Evolutionary conservation across 2,797 vertebrate genomes (phyloP).

Genomic region (Delichon dasypus): DNA sequence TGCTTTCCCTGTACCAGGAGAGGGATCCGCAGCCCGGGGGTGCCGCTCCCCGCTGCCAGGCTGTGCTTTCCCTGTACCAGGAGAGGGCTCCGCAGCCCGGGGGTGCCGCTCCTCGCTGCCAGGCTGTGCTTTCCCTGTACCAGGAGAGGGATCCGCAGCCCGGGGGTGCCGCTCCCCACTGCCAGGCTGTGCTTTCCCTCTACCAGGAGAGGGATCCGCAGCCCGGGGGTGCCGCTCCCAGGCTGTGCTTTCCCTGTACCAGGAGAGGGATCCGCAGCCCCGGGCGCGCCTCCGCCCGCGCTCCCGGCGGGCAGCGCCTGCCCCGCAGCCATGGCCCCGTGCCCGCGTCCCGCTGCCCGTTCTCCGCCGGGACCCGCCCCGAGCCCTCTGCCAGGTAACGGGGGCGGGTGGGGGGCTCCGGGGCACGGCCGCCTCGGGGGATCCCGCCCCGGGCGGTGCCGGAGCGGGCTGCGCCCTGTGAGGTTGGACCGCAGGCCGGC

Average conservation of each 20-base stretch:
- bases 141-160: no score
- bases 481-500: neutral
- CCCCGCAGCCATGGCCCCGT: neutral
- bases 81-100: no score
- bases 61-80: no score
- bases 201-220: no score
- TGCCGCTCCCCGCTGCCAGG: no score
- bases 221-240: neutral
- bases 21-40: no score
- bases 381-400: neutral
- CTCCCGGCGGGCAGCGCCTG: neutral
- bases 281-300: neutral
- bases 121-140: no score
- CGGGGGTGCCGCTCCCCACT: no score
- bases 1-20: no score
- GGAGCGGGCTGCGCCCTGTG: no score
- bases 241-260: neutral
- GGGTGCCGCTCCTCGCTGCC: no score
- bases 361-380: neutral
- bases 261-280: constrained; percentile 8
- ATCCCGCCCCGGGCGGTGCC: neutral
- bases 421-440: neutral
- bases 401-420: neutral
- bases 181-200: no score
- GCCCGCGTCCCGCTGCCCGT: neutral